These are phyloP conservation scores for Trematocara macrostoma DNA, from an alignment of 2,113 vertebrate genomes.

Conservation along the genomic window DNA sequence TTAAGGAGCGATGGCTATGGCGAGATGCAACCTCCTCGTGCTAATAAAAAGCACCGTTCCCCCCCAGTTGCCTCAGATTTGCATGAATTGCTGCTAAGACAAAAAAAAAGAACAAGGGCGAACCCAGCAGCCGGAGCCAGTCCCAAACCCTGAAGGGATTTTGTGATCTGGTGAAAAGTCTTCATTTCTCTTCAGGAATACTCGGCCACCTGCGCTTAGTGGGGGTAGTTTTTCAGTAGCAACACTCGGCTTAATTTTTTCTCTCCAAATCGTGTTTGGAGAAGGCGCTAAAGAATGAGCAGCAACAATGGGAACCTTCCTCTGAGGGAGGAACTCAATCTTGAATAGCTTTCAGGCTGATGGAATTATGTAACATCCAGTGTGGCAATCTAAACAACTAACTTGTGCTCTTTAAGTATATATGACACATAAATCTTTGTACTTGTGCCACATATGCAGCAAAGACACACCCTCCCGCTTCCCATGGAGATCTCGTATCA, in stretches of 20 bases:
- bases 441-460: not conserved
- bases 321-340: constrained; percentile 14
- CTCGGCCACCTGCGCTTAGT: not conserved
- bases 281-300: not conserved
- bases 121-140: not conserved
- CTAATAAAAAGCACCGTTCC: constrained; percentile 20
- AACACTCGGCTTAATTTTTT: constrained; percentile 17
- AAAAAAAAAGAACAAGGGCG: not conserved
- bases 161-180: constrained; percentile 2
- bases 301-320: not conserved
- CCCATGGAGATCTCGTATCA: not conserved
- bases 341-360: constrained; percentile 51
- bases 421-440: not conserved
- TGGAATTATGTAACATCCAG: constrained; percentile 24
- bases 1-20: constrained; percentile 13
- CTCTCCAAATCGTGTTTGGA: constrained; percentile 1
- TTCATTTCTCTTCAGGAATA: not conserved
- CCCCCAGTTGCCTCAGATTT: not conserved
- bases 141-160: not conserved
- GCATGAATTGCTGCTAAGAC: not conserved
- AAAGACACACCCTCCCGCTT: not conserved
- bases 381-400: not conserved
- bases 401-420: not conserved
- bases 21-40: constrained; percentile 43
- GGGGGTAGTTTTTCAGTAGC: constrained; percentile 43